A percentile compares a stretch with the other conserved stretches of the same genome.
Conservation (phyloP, 2,888 invertebrate species). For the Lypha dubia region DNA sequence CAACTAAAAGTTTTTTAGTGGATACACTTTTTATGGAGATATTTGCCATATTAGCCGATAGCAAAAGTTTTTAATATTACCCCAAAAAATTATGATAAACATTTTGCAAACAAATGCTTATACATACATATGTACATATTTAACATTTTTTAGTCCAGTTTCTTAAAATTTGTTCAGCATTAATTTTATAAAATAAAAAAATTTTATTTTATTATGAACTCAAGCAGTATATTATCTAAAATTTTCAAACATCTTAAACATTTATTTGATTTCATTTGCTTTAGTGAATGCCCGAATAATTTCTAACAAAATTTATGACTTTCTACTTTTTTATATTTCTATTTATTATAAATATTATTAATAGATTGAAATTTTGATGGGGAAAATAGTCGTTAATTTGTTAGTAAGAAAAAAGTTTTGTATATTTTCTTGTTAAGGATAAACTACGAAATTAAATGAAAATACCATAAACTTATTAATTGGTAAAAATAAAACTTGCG, state of each 20-base stretch:
- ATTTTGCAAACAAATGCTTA: neutral
- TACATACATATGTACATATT: too few species aligned
- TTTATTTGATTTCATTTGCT: constrained; percentile 27
- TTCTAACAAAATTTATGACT: constrained; percentile 47
- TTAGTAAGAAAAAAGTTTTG: constrained; percentile 27
- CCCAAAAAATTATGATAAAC: neutral
- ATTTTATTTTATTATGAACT: neutral
- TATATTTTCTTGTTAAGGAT: constrained; percentile 2
- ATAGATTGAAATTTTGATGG: constrained; percentile 45
- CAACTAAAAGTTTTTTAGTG: too few species aligned
- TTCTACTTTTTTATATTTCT: neutral
- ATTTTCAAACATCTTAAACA: constrained; percentile 23
- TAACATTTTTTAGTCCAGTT: too few species aligned
- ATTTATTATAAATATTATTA: neutral
- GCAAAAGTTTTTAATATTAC: neutral
- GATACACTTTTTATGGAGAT: too few species aligned
- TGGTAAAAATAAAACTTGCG: neutral
- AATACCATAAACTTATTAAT: constrained; percentile 43
- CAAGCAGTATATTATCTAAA: neutral
- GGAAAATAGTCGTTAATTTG: neutral
- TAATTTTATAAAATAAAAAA: neutral
- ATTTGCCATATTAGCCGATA: too few species aligned
- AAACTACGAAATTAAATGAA: constrained; percentile 4
- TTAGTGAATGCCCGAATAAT: constrained; percentile 33
- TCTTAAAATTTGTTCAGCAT: neutral